Percentiles rank a stretch among this genome's conserved stretches.
These are phyloP conservation scores for Endotricha flammealis DNA, from an alignment of 2,888 invertebrate genomes.

Conservation along the genomic window DNA sequence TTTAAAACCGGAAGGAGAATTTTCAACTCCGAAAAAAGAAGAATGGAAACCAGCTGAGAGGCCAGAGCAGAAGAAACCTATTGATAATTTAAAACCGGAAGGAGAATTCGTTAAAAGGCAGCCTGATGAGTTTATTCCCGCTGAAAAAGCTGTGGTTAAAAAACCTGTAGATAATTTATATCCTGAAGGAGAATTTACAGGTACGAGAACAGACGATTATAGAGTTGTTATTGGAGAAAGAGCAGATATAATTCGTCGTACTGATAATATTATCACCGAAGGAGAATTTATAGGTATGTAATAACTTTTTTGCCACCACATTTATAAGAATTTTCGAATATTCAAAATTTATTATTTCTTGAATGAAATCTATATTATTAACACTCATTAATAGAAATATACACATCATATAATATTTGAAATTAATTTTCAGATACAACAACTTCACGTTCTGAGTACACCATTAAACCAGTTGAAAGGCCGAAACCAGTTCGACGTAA, in stretches of 20 bases:
- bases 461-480: constrained; percentile 81
- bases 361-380: no score
- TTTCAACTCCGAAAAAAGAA: constrained; percentile 41
- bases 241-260: constrained; percentile 80
- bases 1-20: constrained; percentile 39
- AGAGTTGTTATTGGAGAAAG: constrained; percentile 80
- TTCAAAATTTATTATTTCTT: no score
- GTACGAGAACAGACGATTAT: constrained; percentile 77
- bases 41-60: constrained; percentile 59
- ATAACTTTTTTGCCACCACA: no score
- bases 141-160: constrained; percentile 55
- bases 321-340: no score
- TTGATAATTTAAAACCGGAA: constrained; percentile 73
- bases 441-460: constrained; percentile 83
- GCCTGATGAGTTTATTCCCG: constrained; percentile 51
- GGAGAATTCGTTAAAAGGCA: constrained; percentile 69
- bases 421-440: constrained; percentile 81
- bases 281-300: constrained; percentile 81
- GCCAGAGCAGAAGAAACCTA: constrained; percentile 48
- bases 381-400: neutral
- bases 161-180: constrained; percentile 59
- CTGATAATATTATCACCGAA: constrained; percentile 82
- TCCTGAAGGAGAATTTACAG: constrained; percentile 79
- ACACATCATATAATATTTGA: no score
- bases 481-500: constrained; percentile 83